These are phyloP conservation scores for Alosa sapidissima DNA, from an alignment of 2,797 vertebrate genomes.

Conservation along the genomic window DNA sequence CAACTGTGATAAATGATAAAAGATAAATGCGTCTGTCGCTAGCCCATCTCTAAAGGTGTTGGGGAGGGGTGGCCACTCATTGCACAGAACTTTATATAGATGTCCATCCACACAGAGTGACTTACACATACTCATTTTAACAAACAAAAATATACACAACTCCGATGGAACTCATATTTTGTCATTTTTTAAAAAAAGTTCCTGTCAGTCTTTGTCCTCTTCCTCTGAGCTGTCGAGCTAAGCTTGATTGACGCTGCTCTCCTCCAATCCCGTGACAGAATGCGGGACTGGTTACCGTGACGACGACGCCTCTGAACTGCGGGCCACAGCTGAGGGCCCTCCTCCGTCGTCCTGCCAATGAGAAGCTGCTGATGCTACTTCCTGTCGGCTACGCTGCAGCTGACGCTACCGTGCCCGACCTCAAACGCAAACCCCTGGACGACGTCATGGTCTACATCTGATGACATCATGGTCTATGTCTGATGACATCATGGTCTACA, in stretches of 20 bases:
- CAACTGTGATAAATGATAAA: too few relatives aligned
- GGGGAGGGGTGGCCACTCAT: too few relatives aligned
- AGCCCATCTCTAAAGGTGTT: too few relatives aligned
- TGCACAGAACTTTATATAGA: too few relatives aligned
- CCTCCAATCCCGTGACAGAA: conserved; percentile 72
- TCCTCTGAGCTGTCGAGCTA: too few relatives aligned
- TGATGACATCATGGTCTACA: neutral
- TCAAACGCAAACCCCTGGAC: conserved; percentile 81
- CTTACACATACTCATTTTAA: too few relatives aligned
- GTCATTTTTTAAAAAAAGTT: too few relatives aligned
- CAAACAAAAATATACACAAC: too few relatives aligned
- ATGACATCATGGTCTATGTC: conserved; percentile 77
- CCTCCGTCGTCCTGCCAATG: conserved; percentile 84
- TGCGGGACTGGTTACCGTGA: conserved; percentile 88
- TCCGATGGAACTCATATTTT: too few relatives aligned
- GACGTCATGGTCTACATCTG: conserved; percentile 77
- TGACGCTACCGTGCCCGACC: conserved; percentile 84
- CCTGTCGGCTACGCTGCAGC: conserved; percentile 87
- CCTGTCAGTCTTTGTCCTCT: too few relatives aligned
- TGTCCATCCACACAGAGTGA: too few relatives aligned
- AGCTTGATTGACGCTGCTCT: neutral
- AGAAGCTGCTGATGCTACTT: conserved; percentile 92
- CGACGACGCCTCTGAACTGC: conserved; percentile 92
- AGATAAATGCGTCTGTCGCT: too few relatives aligned
- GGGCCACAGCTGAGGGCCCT: conserved; percentile 85